Conservation (phyloP, 2,888 invertebrate genomes). For the Drosophila suboccidentalis region DNA sequence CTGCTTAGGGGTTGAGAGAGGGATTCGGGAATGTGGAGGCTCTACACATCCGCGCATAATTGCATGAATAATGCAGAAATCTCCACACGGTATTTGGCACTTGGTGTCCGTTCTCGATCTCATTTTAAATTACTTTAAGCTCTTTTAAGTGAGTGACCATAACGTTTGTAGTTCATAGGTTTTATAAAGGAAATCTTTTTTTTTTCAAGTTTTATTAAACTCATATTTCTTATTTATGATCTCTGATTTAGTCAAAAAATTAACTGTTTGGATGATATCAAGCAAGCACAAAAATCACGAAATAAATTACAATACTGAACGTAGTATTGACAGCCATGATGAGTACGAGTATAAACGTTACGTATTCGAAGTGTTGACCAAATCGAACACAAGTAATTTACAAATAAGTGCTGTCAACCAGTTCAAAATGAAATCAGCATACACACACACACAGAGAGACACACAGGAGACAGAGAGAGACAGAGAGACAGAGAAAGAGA, state of each 20-base stretch:
- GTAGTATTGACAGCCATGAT: slow-evolving; percentile 21
- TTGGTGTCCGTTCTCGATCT: not conserved
- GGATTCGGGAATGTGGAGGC: slow-evolving; percentile 3
- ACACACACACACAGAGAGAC: slow-evolving; percentile 3
- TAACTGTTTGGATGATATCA: not conserved
- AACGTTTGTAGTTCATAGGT: no score
- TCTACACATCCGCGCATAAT: slow-evolving; percentile 46
- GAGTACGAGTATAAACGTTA: slow-evolving; percentile 24
- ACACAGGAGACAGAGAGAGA: not conserved
- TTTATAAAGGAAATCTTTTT: no score
- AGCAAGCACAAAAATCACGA: slow-evolving; percentile 28
- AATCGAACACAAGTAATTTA: slow-evolving; percentile 69
- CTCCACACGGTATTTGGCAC: slow-evolving; percentile 17
- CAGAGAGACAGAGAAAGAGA: not conserved
- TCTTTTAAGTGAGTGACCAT: not conserved
- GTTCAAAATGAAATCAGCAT: slow-evolving; percentile 55
- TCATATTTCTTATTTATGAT: not conserved
- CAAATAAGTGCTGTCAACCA: slow-evolving; percentile 72
- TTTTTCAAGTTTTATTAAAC: no score
- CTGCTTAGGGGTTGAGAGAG: slow-evolving; percentile 11
- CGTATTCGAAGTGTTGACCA: slow-evolving; percentile 34
- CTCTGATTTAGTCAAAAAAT: not conserved
- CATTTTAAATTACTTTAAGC: slow-evolving; percentile 22
- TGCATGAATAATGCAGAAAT: slow-evolving; percentile 61
- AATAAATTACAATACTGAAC: slow-evolving; percentile 27